These are phyloP conservation scores for Stenurella melanura DNA, from an alignment of 2,888 invertebrate species.

Conservation along the genomic window DNA sequence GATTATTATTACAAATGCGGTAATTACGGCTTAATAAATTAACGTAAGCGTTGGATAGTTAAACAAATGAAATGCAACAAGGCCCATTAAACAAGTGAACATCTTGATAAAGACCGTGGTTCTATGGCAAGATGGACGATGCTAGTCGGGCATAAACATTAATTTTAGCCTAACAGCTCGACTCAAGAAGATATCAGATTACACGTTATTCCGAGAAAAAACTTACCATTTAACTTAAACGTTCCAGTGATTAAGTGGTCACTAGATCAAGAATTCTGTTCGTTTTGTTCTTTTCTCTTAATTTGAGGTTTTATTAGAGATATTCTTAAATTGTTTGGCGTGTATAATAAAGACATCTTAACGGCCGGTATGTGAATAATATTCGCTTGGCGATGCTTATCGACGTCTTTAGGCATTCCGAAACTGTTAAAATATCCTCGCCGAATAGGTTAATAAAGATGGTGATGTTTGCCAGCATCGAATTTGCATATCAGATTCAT, in stretches of 20 bases:
- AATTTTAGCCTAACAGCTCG: slow-evolving; percentile 73
- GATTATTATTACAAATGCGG: slow-evolving; percentile 24
- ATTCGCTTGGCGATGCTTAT: slow-evolving; percentile 40
- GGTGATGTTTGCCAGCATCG: slow-evolving; percentile 12
- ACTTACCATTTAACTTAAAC: slow-evolving; percentile 68
- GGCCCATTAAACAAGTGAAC: slow-evolving; percentile 73
- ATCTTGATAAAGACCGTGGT: slow-evolving; percentile 73
- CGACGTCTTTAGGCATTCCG: slow-evolving; percentile 26
- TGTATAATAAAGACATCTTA: slow-evolving; percentile 41
- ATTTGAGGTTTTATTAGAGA: slow-evolving; percentile 53
- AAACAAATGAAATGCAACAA: slow-evolving; percentile 70
- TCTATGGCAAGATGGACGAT: slow-evolving; percentile 72
- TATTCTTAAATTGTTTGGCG: slow-evolving; percentile 28
- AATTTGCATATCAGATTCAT: slow-evolving; percentile 4
- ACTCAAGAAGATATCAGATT: slow-evolving; percentile 71
- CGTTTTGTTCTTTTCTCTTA: slow-evolving; percentile 60
- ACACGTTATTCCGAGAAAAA: slow-evolving; percentile 71
- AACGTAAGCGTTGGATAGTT: slow-evolving; percentile 55
- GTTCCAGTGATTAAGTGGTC: slow-evolving; percentile 68
- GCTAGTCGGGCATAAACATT: slow-evolving; percentile 73
- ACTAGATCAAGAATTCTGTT: slow-evolving; percentile 66
- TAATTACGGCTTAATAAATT: slow-evolving; percentile 54
- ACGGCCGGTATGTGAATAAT: slow-evolving; percentile 39
- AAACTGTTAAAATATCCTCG: slow-evolving; percentile 27
- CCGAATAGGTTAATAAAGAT: slow-evolving; percentile 30